Conservation (phyloP, 2,113 vertebrate species). For the Tauraco erythrolophus region DNA sequence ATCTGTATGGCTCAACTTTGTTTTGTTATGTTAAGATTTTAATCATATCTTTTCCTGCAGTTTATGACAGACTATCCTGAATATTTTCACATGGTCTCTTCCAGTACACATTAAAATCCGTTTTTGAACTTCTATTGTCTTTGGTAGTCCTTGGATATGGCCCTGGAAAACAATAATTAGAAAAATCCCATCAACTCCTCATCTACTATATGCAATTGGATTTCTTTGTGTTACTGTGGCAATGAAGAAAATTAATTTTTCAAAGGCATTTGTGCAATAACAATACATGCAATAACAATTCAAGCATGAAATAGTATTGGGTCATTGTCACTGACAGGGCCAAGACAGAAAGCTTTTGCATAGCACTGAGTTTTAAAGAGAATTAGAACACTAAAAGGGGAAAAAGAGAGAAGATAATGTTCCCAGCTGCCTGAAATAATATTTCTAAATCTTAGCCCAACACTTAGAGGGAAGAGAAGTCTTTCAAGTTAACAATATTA, state of each 20-base stretch:
- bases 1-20: background rate
- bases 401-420: background rate
- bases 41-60: background rate
- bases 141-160: background rate
- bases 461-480: background rate
- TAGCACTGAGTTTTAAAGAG: background rate
- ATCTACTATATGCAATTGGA: background rate
- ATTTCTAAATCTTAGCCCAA: background rate
- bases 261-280: background rate
- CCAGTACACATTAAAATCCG: background rate
- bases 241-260: background rate
- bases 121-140: background rate
- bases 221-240: background rate
- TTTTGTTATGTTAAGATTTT: background rate
- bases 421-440: background rate
- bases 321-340: background rate
- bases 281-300: background rate
- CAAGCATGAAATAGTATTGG: background rate
- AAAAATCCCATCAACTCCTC: background rate
- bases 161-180: background rate
- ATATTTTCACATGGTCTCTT: background rate
- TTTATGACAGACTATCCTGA: background rate
- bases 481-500: background rate
- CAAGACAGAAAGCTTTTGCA: background rate
- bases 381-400: background rate